A percentile compares a stretch with the other conserved stretches of the same genome.
These are phyloP conservation scores for Aegypius monachus DNA, from an alignment of 2,113 vertebrate genomes.

Conservation along the genomic window DNA sequence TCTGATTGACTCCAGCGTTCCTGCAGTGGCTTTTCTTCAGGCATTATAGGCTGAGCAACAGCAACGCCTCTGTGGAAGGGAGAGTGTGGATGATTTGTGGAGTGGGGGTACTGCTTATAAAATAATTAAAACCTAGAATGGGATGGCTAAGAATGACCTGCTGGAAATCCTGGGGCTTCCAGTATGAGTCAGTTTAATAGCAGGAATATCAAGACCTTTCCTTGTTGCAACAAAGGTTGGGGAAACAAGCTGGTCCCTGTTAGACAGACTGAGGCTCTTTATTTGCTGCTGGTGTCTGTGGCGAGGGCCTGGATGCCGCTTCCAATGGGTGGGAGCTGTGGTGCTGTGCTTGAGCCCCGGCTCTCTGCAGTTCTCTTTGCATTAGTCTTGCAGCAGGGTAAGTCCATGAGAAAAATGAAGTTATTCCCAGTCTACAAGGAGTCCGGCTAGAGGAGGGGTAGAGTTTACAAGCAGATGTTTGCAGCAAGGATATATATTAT, in stretches of 20 bases:
- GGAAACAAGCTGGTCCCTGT: not conserved
- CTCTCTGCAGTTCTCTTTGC: not conserved
- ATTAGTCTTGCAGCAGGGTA: not conserved
- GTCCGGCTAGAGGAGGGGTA: not conserved
- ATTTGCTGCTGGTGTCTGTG: not conserved
- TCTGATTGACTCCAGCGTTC: not conserved
- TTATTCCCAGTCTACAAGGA: not conserved
- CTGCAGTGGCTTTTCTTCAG: not conserved
- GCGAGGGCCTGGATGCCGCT: not conserved
- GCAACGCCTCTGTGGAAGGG: not conserved
- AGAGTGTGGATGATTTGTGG: not conserved
- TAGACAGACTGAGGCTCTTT: not conserved
- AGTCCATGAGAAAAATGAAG: not conserved
- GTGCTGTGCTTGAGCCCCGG: not conserved
- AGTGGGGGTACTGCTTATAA: not conserved
- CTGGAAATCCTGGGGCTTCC: not conserved
- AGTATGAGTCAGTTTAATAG: not conserved
- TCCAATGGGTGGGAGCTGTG: not conserved
- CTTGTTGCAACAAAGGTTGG: not conserved
- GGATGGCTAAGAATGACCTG: not conserved
- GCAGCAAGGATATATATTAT: not conserved
- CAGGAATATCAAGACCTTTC: not conserved
- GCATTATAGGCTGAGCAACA: not conserved
- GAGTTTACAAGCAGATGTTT: not conserved
- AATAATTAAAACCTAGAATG: not conserved